Base-by-base conservation (phyloP, 2,113 vertebrate genomes). In the Sus scrofa region DNA sequence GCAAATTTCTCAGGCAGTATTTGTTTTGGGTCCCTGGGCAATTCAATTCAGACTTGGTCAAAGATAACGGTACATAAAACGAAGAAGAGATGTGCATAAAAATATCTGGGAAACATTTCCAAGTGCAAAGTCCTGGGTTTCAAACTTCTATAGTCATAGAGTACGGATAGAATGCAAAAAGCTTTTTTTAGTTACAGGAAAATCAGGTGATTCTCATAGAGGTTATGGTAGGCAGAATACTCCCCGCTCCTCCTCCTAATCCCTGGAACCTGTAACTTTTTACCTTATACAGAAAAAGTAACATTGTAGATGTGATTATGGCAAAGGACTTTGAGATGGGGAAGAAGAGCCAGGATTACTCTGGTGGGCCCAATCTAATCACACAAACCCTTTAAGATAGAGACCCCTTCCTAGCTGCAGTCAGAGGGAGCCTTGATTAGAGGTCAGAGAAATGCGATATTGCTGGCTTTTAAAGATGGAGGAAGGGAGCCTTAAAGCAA, bases 81-180 rank as follows among this genome's bases (percentile, higher is more conserved):
- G 10, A 84, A 16, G 3, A 19, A 86, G 85, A 84, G 37, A 52
- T 32, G 8, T 22, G 18, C 70, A 34, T 24, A 68, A 89, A 94
- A 94, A 58, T 77, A 85, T 79, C 11, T 34, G 9, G 39, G 68
- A 88, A 96, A 30, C n/a, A 75, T 14, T 77, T 87, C 60, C 84
- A 98, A 82, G 56, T 19, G 12, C 32, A 70, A 83, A 87, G 65
- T 78, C 26, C 32, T 54, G 1, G 20, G 14, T 32, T 62, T 62
- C 75, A 19, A 37, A 65, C 27, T 83, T 84, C 0, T 39, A 22
- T 77, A 71, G 26, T 14, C 37, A 65, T 18, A 34, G 30, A 83
- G 18, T 68, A 1, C 11, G 77, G 1, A 54, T 14, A 88, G 30
- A 78, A 13, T 34, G 13, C 19, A 84, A n/a, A 10, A 18, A n/a